These are phyloP conservation scores for Cephus pulcher DNA, from an alignment of 2,888 invertebrate species.

Conservation along the genomic window DNA sequence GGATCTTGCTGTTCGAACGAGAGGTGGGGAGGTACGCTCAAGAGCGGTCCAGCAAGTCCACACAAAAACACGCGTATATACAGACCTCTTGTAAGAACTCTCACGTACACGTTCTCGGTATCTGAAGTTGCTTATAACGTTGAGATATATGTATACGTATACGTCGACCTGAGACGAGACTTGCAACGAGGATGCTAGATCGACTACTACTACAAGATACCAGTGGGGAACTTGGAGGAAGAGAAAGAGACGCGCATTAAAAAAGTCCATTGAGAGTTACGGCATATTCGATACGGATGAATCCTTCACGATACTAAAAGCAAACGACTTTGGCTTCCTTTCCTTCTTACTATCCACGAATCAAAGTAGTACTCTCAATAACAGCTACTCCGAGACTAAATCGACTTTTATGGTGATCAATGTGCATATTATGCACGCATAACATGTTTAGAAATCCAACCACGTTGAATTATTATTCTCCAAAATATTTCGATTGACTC, in stretches of 20 bases:
- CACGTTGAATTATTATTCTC: background rate
- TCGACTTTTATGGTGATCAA: background rate
- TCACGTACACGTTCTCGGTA: background rate
- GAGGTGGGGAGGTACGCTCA: constrained; percentile 2
- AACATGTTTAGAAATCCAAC: background rate
- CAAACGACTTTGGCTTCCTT: background rate
- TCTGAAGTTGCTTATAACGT: background rate
- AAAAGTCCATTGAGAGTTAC: background rate
- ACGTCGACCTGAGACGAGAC: background rate
- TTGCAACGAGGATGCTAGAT: background rate
- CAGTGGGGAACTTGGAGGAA: background rate
- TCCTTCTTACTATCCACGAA: background rate
- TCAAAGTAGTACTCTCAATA: background rate
- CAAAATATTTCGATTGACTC: background rate
- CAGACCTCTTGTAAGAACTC: background rate
- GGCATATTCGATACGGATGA: background rate
- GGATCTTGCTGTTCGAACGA: background rate
- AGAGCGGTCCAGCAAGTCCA: constrained; percentile 23
- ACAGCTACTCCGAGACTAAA: background rate
- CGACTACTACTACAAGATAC: background rate
- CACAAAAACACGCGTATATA: constrained; percentile 8
- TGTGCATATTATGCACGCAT: background rate
- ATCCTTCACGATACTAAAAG: background rate
- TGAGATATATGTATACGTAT: background rate
- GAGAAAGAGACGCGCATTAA: background rate